Evolutionary conservation across 2,113 vertebrate genomes (phyloP).

Genomic region (Psephotus haematonotus): DNA sequence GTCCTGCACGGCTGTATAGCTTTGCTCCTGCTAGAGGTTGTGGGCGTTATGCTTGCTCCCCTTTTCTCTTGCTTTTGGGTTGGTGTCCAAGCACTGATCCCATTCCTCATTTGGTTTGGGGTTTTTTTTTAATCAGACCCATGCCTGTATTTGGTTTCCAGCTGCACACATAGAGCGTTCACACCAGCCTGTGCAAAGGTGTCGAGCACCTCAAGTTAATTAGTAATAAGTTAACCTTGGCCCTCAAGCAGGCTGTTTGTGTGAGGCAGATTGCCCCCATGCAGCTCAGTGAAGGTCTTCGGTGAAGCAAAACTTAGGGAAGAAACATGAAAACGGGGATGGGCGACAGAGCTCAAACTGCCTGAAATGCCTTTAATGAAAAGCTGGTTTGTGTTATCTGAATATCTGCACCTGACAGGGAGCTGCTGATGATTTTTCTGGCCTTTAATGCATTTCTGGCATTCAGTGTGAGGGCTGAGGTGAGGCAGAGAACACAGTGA

Average conservation of each 20-base stretch:
- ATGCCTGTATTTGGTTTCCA: neutral
- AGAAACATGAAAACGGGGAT: neutral
- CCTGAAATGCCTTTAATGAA: neutral
- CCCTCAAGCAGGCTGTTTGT: neutral
- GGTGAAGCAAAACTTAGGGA: neutral
- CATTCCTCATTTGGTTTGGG: neutral
- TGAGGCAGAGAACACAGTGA: neutral
- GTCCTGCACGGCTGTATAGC: neutral
- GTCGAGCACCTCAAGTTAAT: neutral
- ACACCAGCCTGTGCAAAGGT: neutral
- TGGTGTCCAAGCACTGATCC: neutral
- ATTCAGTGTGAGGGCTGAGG: neutral
- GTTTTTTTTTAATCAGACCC: neutral
- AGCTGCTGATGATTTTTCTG: neutral
- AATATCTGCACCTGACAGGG: rapidly evolving
- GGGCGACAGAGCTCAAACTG: neutral
- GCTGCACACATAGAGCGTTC: neutral
- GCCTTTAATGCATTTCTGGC: neutral
- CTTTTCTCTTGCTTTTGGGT: neutral
- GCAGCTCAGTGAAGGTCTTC: neutral
- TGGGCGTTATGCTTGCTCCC: neutral
- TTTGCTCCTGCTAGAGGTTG: neutral
- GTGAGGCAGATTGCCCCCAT: neutral
- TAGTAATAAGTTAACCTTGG: neutral
- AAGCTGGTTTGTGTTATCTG: neutral